Base-by-base conservation (phyloP, 2,113 vertebrate genomes). In the Calidris pygmaea region DNA sequence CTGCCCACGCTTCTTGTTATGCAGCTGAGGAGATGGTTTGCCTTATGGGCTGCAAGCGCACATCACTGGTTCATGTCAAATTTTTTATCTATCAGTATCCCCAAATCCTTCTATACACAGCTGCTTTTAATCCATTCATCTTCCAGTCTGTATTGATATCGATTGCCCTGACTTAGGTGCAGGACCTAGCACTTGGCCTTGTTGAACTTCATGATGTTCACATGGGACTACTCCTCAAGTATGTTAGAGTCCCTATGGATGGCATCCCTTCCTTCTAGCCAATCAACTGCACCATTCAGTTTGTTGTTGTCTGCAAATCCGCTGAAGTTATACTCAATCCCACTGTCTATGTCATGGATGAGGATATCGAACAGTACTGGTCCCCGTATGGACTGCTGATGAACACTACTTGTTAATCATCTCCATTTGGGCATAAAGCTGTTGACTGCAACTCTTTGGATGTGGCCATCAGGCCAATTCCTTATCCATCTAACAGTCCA, bases 1-100 rank as follows among this genome's bases (percentile, higher is more conserved):
- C 29, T 50, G 23, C 8, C 7, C 14, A 32, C 0, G 0, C 5
- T 58, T 47, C 14, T 56, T 45, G 22, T 35, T 4, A 19, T 29
- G 9, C 26, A 70, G 34, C 29, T 17, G 24, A 55, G 39, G n/a
- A 26, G 13, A 23, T 0, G 1, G 2, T 5, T 81, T 22, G 5
- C 35, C 24, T 89, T 71, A 13, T 41, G 10, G 30, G 35, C 22
- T 87, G 4, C 3, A 21, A n/a, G 8, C 0, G 0, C 12, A 47
- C 11, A 22, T 15, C 14, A 7, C 4, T 4, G 3, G 12, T 4
- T 76, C 9, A 14, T n/a, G 32, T 24, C 16, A 3, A 23, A 1
- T 19, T 58, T 63, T 58, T 55, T 12, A 73, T 65, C 19, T 12
- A n/a, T 17, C 6, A 55, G 6, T 35, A 30, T 4, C 3, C 2